These are phyloP conservation scores for Drosophila nigricruria DNA, from an alignment of 2,888 invertebrate species.

Conservation along the genomic window DNA sequence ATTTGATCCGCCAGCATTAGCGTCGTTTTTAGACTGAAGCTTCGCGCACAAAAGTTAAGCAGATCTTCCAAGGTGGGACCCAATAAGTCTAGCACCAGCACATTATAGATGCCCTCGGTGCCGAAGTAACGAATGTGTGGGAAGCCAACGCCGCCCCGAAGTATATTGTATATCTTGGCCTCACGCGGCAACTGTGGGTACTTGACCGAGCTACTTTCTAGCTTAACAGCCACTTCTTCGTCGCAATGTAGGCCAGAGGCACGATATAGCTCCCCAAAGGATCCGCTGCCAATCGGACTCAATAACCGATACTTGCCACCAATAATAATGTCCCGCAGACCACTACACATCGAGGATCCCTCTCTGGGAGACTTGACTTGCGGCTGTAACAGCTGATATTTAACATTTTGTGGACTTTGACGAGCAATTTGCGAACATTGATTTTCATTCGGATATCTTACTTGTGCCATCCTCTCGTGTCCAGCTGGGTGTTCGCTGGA, in stretches of 20 bases:
- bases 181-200: conserved; percentile 54
- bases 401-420: not conserved
- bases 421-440: not conserved
- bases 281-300: conserved; percentile 56
- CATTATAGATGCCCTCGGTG: conserved; percentile 58
- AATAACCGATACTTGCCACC: conserved; percentile 60
- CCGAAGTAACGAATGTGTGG: conserved; percentile 56
- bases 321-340: conserved; percentile 36
- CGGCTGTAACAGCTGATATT: not conserved
- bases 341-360: not conserved
- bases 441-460: conserved; percentile 15
- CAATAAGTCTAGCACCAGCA: conserved; percentile 65
- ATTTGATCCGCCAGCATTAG: conserved; percentile 69
- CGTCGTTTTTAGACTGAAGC: conserved; percentile 62
- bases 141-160: conserved; percentile 58
- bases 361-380: not conserved
- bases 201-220: conserved; percentile 39
- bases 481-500: conserved; percentile 1
- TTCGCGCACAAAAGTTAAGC: conserved; percentile 60
- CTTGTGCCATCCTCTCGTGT: conserved; percentile 31
- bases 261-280: conserved; percentile 62
- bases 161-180: conserved; percentile 58
- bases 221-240: conserved; percentile 61
- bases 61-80: conserved; percentile 69
- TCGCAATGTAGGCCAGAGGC: conserved; percentile 42